Conservation (phyloP, 2,888 invertebrate species). For the Panopea generosa region DNA sequence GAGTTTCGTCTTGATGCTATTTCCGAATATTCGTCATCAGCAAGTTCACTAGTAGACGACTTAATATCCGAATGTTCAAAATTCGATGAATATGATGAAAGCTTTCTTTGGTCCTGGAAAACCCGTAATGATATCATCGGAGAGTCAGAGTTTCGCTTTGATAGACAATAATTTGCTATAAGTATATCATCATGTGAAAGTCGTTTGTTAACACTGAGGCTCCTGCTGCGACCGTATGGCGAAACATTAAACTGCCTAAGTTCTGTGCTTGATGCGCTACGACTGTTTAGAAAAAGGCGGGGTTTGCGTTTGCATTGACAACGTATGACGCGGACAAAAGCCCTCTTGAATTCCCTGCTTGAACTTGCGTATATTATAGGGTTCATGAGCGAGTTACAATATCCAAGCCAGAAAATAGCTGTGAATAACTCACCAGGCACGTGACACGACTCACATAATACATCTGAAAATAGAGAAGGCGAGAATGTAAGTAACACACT, state of each 20-base stretch:
- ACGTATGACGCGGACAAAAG: constrained; percentile 86
- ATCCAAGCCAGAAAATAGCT: constrained; percentile 90
- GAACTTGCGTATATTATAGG: constrained; percentile 89
- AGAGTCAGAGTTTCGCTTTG: constrained; percentile 23
- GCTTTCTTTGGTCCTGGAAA: constrained; percentile 33
- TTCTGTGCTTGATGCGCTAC: constrained; percentile 15
- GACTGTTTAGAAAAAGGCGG: constrained; percentile 22
- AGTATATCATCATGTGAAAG: not conserved
- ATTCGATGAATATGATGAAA: constrained; percentile 25
- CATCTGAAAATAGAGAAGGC: no score
- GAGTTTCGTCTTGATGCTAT: not conserved
- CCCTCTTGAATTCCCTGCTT: constrained; percentile 86
- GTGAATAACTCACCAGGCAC: constrained; percentile 87
- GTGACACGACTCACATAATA: constrained; percentile 86
- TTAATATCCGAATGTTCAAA: constrained; percentile 26
- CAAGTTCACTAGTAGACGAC: constrained; percentile 42
- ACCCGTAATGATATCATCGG: constrained; percentile 36
- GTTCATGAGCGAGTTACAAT: constrained; percentile 89
- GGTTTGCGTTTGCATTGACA: constrained; percentile 73
- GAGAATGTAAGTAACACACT: no score
- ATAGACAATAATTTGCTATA: constrained; percentile 2
- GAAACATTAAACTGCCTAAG: constrained; percentile 12
- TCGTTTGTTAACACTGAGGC: not conserved
- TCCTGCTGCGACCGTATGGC: not conserved
- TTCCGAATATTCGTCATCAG: constrained; percentile 45